phyloP scores from a whole-genome alignment of 1,140 invertebrate species.

The Chironomus striatipennis region DNA sequence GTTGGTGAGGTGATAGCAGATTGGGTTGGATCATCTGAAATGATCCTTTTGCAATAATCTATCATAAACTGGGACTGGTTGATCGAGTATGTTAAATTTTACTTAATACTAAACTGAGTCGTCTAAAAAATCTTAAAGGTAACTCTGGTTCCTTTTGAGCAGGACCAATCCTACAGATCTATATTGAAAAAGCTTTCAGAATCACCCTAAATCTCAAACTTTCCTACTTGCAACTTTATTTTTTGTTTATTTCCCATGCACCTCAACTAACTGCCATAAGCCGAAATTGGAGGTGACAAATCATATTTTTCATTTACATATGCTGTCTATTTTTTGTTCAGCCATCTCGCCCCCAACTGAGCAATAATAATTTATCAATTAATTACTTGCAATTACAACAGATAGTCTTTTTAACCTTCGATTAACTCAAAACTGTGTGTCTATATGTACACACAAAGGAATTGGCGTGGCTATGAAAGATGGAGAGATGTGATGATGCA shows the following conservation, averaged over 20 bases:
- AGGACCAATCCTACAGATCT: too few relatives aligned
- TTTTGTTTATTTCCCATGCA: neutral
- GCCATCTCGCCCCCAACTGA: neutral
- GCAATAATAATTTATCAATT: constrained; percentile 10
- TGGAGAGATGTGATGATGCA: too few relatives aligned
- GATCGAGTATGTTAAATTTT: too few relatives aligned
- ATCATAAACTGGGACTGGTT: too few relatives aligned
- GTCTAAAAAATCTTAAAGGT: too few relatives aligned
- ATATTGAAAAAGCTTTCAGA: too few relatives aligned
- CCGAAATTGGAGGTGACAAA: neutral
- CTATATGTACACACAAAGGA: neutral
- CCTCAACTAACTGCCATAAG: neutral
- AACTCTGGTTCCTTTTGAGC: too few relatives aligned
- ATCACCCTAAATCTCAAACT: neutral
- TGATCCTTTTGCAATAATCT: too few relatives aligned
- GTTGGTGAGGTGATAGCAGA: too few relatives aligned
- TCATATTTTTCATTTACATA: neutral
- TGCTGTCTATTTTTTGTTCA: neutral
- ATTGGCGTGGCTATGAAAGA: too few relatives aligned
- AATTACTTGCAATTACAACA: neutral
- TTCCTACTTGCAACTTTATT: neutral
- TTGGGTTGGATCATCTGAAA: too few relatives aligned
- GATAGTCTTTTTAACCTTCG: neutral
- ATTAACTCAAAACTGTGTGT: neutral
- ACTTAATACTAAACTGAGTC: too few relatives aligned